Base-by-base conservation (phyloP, 2,113 vertebrate species). In the Podarcis raffonei region DNA sequence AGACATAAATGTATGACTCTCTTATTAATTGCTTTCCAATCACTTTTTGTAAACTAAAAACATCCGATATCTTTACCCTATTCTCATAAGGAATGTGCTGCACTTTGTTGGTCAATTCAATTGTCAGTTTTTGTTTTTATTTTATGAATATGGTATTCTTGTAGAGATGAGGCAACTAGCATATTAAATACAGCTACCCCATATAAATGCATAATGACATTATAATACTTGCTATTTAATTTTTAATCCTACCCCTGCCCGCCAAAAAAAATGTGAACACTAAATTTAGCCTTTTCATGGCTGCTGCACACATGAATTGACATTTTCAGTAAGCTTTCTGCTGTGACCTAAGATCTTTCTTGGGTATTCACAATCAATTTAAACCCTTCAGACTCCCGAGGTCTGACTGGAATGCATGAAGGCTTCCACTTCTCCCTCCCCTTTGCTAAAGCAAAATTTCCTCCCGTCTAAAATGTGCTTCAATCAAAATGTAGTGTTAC, bases 271-370 rank as follows among this genome's bases (percentile, higher is more conserved):
- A 57, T 57, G 12, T 16, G 18, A 85, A 62, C 11, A 62, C 42
- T 57, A 75, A 85, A 75, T 75, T 59, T 85, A 85, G 68, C 71
- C 71, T 85, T 75, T 84, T 59, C 68, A 85, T 37, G 27, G 71
- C 20, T 27, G 48, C 22, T 75, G 48, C 66, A 71, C 71, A 85
- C 71, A 68, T 84, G 22, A 84, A 72, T 32, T 74, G 69, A 75
- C 71, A 85, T 75, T 75, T 85, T 75, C 66, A 85, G 48, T 62
- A 71, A 57, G 18, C 32, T 85, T 75, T 23, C 71, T 48, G 18
- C n/a, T 25, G 25, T 25, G 69, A 76, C 22, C 32, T 9, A 62
- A 62, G 23, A 74, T 62, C 71, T 57, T 59, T 85, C 53, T 74
- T 75, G 53, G 1, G 4, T 75, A 62, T 76, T 85, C n/a, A 62